A percentile compares a stretch with the other conserved stretches of the same genome.
phyloP scores from a whole-genome alignment of 64 coral and sea anemone genomes.

The Dendrophyllia cribrosa region DNA sequence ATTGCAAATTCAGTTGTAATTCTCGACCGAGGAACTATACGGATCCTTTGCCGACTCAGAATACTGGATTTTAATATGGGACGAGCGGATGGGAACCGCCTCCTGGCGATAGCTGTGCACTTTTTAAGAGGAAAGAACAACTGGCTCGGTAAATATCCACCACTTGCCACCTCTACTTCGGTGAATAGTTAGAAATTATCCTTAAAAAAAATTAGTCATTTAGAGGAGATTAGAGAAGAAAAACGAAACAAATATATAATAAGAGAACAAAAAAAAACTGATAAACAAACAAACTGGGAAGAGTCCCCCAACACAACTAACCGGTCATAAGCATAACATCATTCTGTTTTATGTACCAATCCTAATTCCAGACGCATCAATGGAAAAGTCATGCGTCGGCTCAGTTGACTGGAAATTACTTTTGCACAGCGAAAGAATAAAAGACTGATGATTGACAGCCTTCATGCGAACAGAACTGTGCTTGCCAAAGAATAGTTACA shows the following conservation, averaged over 20 bases:
- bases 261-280: too few relatives aligned
- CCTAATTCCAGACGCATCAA: not conserved
- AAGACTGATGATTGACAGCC: not conserved
- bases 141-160: too few relatives aligned
- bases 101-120: not conserved
- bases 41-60: constrained; percentile 4
- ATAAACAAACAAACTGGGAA: too few relatives aligned
- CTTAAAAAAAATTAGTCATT: too few relatives aligned
- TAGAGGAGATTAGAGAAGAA: too few relatives aligned
- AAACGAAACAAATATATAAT: too few relatives aligned
- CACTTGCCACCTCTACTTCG: too few relatives aligned
- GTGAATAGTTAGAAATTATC: too few relatives aligned
- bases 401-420: not conserved
- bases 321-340: too few relatives aligned
- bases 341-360: too few relatives aligned
- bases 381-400: not conserved
- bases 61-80: not conserved
- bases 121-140: too few relatives aligned
- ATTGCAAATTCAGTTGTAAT: not conserved
- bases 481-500: not conserved
- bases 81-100: not conserved
- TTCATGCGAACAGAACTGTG: not conserved
- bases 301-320: too few relatives aligned
- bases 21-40: not conserved
- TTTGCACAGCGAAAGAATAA: not conserved